Evolutionary conservation across 2,113 vertebrate genomes (phyloP).

Genomic region (Rhinoderma darwinii): DNA sequence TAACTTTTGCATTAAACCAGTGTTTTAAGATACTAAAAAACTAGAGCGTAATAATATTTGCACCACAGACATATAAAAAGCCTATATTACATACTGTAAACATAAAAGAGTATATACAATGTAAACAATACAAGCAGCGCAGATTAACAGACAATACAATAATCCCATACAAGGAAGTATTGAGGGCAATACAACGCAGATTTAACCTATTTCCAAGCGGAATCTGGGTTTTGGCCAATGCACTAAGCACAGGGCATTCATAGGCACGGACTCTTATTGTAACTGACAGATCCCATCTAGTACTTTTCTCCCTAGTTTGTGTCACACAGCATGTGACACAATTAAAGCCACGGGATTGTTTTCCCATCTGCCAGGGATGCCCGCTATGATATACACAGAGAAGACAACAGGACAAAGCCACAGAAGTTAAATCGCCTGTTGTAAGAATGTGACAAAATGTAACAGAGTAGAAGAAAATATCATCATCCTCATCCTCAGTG

Average conservation of each 20-base stretch:
- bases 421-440: background rate
- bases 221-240: background rate
- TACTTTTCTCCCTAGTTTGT: conserved; percentile 27
- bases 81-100: background rate
- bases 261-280: conserved; percentile 34
- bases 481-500: background rate
- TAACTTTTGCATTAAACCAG: background rate
- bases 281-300: conserved; percentile 47
- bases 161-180: background rate
- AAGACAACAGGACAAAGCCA: background rate
- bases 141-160: background rate
- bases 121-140: background rate
- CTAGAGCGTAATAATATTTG: background rate
- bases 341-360: conserved; percentile 34
- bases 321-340: conserved; percentile 36
- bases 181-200: background rate
- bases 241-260: conserved; percentile 39
- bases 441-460: background rate
- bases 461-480: background rate
- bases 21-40: background rate
- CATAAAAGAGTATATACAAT: background rate
- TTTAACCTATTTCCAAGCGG: conserved; percentile 34
- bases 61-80: background rate
- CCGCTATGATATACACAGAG: background rate
- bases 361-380: conserved; percentile 40